Percentiles rank a stretch among this genome's conserved stretches.
These are phyloP conservation scores for chimpanzee (Pan troglodytes) DNA, from an alignment of 2,113 vertebrate genomes.

Conservation along the genomic window DNA sequence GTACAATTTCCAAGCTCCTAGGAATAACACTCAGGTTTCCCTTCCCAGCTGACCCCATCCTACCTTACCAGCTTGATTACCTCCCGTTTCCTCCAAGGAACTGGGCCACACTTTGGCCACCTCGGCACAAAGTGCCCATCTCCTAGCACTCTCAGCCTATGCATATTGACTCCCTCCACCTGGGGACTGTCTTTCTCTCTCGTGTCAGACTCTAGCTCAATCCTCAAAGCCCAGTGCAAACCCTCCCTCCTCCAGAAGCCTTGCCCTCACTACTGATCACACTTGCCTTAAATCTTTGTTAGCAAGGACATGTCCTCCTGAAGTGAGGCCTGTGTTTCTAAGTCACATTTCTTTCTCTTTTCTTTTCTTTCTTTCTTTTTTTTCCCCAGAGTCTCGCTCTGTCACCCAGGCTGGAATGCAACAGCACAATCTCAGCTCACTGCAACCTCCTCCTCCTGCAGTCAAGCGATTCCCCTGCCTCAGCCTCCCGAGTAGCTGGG, in stretches of 20 bases:
- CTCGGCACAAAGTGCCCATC: neutral
- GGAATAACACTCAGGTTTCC: neutral
- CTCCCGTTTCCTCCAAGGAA: neutral
- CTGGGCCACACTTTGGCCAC: neutral
- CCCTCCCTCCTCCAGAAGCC: neutral
- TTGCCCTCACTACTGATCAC: neutral
- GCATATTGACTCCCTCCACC: neutral
- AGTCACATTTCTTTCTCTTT: neutral
- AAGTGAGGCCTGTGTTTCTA: neutral
- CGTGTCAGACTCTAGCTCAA: neutral
- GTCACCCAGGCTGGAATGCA: no score
- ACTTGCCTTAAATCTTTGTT: neutral
- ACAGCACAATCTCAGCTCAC: no score
- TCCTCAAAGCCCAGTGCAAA: neutral
- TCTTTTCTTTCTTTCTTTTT: no score
- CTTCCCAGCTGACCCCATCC: neutral
- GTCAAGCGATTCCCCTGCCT: no score
- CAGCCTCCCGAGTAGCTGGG: no score
- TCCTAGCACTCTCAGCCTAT: neutral
- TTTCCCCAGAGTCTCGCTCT: no score
- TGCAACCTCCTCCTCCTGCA: no score
- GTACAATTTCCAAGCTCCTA: neutral
- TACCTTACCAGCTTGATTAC: neutral
- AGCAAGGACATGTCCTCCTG: neutral
- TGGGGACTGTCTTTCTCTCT: neutral